Evolutionary conservation across 2,113 vertebrate species (phyloP).

Genomic region (Tetrax tetrax): DNA sequence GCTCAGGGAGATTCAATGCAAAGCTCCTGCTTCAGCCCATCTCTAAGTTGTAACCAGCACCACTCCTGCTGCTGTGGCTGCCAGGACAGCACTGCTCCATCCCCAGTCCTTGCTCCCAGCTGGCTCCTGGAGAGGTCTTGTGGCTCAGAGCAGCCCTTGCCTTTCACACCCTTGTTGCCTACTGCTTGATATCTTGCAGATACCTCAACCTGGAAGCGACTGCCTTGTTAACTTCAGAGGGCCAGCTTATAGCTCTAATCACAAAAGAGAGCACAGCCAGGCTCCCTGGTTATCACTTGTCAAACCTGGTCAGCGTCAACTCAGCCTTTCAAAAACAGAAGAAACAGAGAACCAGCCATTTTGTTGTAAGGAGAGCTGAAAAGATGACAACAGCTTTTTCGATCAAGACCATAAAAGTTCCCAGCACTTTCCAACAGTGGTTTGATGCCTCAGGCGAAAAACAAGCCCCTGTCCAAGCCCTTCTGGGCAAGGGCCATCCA

Average conservation of each 20-base stretch:
- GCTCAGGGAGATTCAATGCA: not conserved
- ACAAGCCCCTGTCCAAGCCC: not conserved
- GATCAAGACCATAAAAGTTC: not conserved
- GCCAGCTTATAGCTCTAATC: not conserved
- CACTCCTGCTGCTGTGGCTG: rapidly evolving
- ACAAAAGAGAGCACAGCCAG: not conserved
- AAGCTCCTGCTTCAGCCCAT: not conserved
- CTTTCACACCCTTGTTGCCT: not conserved
- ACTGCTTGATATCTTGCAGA: not conserved
- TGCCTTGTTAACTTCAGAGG: not conserved
- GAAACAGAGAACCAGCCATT: not conserved
- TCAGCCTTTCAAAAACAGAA: not conserved
- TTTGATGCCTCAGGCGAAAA: not conserved
- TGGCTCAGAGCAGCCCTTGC: not conserved
- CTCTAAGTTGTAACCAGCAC: not conserved
- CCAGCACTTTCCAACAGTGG: not conserved
- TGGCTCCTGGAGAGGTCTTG: rapidly evolving
- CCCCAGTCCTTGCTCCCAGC: not conserved
- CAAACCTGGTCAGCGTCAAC: rapidly evolving
- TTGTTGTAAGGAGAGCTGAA: not conserved
- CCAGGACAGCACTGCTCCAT: not conserved
- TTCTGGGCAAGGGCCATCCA: not conserved
- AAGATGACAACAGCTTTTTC: not conserved
- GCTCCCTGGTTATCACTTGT: not conserved
- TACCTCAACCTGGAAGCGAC: not conserved